Evolutionary conservation across 92 coral and sea anemone genomes (phyloP).

Genomic region (Umimayanthus kanabou): DNA sequence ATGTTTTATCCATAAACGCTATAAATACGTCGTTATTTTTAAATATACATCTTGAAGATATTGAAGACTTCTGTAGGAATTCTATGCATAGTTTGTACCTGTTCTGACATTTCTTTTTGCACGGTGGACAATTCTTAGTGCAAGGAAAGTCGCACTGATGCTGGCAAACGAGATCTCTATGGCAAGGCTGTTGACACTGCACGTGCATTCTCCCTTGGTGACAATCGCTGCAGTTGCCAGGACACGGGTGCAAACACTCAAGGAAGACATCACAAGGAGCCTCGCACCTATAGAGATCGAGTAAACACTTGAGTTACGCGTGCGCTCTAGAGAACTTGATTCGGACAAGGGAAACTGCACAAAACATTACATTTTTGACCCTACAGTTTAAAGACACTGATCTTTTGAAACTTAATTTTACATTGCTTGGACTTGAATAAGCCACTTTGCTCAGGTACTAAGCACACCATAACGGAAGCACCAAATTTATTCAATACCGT

Average conservation of each 20-base stretch:
- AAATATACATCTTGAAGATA: no score
- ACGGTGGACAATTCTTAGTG: conserved; percentile 90
- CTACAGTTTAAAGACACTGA: not conserved
- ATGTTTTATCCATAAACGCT: not conserved
- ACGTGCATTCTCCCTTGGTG: conserved; percentile 85
- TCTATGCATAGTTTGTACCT: conserved; percentile 13
- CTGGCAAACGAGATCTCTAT: conserved; percentile 72
- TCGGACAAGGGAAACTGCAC: not conserved
- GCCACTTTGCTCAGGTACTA: no score
- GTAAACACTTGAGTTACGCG: no score
- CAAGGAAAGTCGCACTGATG: conserved; percentile 87
- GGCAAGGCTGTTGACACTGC: conserved; percentile 73
- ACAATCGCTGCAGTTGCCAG: conserved; percentile 78
- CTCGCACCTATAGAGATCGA: conserved; percentile 48
- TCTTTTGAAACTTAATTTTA: no score
- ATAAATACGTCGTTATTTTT: not conserved
- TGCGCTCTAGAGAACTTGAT: no score
- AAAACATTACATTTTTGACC: no score
- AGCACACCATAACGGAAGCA: no score
- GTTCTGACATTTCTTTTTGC: conserved; percentile 73
- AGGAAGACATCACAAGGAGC: conserved; percentile 68
- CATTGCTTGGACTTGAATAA: no score
- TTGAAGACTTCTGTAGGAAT: no score
- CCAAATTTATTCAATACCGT: no score
- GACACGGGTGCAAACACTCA: conserved; percentile 78